Percentiles rank a stretch among this genome's conserved stretches.
These are phyloP conservation scores for Ivindomyrus marchei DNA, from an alignment of 2,113 vertebrate species.

Conservation along the genomic window DNA sequence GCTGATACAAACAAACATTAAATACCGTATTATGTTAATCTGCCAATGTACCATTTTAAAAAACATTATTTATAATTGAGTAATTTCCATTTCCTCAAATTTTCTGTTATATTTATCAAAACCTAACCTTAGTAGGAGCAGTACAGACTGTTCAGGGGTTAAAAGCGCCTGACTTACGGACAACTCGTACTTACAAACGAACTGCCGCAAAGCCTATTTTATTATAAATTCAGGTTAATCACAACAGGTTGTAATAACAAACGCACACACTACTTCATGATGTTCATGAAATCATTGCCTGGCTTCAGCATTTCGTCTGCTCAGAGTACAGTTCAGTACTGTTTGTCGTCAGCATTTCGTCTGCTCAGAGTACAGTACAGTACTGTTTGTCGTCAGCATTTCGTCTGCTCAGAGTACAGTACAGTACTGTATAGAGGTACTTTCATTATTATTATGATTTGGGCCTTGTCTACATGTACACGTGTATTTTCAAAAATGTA, in stretches of 20 bases:
- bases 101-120: not conserved
- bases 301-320: no score
- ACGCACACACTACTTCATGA: no score
- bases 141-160: not conserved
- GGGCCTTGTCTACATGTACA: no score
- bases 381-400: no score
- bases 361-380: no score
- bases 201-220: not conserved
- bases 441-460: no score
- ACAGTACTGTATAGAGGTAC: no score
- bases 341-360: no score
- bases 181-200: not conserved
- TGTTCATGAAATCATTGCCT: no score
- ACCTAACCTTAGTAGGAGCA: not conserved
- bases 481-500: no score
- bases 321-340: no score
- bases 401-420: no score
- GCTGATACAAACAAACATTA: not conserved
- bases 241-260: not conserved
- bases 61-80: not conserved
- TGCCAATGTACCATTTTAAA: not conserved
- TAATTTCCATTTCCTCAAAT: not conserved
- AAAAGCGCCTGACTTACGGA: not conserved
- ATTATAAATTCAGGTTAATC: not conserved
- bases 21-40: not conserved